These are phyloP conservation scores for Phoenicopterus ruber DNA, from an alignment of 2,113 vertebrate species.

Conservation along the genomic window DNA sequence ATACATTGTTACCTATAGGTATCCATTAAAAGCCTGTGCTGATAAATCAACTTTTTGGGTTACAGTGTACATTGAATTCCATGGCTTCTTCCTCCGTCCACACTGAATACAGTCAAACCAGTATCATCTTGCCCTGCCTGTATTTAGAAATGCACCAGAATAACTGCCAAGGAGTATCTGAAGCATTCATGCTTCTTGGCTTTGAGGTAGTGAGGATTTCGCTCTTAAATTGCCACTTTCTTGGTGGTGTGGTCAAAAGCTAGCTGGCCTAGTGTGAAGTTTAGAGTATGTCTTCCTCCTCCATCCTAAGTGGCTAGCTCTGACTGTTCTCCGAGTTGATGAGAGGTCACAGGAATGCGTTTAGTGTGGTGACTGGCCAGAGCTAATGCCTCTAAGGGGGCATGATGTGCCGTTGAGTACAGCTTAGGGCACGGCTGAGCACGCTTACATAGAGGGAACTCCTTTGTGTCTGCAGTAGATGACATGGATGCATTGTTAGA, in stretches of 20 bases:
- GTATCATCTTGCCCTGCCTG: background rate
- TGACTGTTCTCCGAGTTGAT: background rate
- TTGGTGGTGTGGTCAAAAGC: background rate
- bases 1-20: background rate
- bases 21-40: background rate
- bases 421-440: background rate
- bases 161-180: background rate
- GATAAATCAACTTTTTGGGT: background rate
- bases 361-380: background rate
- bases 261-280: too few species aligned
- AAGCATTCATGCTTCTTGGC: background rate
- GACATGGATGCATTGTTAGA: rapidly evolving
- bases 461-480: background rate
- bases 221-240: background rate
- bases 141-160: background rate
- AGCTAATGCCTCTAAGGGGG: background rate
- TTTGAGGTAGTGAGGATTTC: background rate
- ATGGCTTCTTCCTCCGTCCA: background rate
- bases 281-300: background rate
- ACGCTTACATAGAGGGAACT: rapidly evolving
- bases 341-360: background rate
- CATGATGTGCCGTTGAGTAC: rapidly evolving
- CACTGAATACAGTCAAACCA: background rate
- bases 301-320: background rate
- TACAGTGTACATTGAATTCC: background rate